Percentiles rank a stretch among this genome's conserved stretches.
These are phyloP conservation scores for Lottia scabra DNA, from an alignment of 2,888 invertebrate species.

Conservation along the genomic window DNA sequence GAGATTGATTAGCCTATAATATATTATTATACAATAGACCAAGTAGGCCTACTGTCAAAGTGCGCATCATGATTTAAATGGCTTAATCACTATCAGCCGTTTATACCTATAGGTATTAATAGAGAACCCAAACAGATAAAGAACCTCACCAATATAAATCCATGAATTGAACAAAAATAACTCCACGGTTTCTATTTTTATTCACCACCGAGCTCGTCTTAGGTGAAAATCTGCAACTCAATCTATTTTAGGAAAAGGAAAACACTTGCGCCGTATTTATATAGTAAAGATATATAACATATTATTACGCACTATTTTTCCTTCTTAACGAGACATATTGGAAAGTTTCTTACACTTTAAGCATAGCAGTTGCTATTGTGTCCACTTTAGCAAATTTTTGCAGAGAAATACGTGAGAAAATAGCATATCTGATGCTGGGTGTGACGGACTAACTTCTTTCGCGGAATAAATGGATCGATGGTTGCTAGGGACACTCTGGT, in stretches of 20 bases:
- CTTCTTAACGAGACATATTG: background rate
- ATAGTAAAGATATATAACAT: conserved; percentile 8
- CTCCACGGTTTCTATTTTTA: conserved; percentile 56
- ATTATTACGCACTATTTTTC: background rate
- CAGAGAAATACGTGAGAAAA: background rate
- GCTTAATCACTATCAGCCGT: too few relatives aligned
- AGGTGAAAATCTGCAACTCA: conserved; percentile 45
- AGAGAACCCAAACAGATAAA: conserved; percentile 31
- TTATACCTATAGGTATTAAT: conserved; percentile 18
- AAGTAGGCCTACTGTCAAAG: too few relatives aligned
- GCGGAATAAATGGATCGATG: conserved; percentile 23
- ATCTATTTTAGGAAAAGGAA: conserved; percentile 54
- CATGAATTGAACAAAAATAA: conserved; percentile 53
- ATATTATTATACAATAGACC: too few relatives aligned
- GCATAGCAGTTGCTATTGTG: too few relatives aligned
- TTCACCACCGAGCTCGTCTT: conserved; percentile 46
- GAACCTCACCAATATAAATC: conserved; percentile 43
- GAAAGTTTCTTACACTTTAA: background rate
- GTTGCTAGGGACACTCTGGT: conserved; percentile 36
- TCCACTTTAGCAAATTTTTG: too few relatives aligned
- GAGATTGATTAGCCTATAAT: too few relatives aligned
- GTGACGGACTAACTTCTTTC: conserved; percentile 16
- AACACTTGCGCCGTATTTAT: conserved; percentile 31
- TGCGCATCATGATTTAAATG: too few relatives aligned
- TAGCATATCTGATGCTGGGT: background rate